Evolutionary conservation across 2,797 vertebrate genomes (phyloP).

Genomic region (Sebastes baramenuke): DNA sequence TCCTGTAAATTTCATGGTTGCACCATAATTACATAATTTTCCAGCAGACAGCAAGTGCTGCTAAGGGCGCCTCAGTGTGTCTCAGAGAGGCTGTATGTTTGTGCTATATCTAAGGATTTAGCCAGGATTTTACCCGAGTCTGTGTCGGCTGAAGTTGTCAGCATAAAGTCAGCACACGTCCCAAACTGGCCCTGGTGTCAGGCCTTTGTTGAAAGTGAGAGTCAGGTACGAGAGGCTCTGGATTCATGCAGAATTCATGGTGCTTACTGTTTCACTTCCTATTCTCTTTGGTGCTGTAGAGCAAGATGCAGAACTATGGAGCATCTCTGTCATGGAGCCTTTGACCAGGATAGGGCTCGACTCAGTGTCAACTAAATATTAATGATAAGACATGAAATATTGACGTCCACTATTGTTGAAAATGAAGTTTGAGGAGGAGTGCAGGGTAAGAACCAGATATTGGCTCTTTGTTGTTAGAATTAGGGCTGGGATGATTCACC

Average conservation of each 20-base stretch:
- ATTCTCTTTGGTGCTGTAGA: constrained; percentile 32
- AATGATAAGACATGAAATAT: constrained; percentile 51
- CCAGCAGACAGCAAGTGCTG: not conserved
- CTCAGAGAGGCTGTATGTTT: not conserved
- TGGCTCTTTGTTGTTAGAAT: too few relatives aligned
- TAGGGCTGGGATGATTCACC: too few relatives aligned
- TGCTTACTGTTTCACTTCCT: constrained; percentile 24
- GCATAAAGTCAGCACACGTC: not conserved
- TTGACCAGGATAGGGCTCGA: constrained; percentile 7
- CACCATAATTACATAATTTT: constrained; percentile 13
- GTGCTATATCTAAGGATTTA: not conserved
- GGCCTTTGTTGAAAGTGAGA: constrained; percentile 7
- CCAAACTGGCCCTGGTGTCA: constrained; percentile 12
- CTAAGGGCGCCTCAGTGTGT: not conserved
- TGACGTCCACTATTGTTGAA: constrained; percentile 13
- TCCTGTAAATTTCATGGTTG: not conserved
- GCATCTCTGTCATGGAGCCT: constrained; percentile 16
- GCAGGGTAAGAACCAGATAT: not conserved
- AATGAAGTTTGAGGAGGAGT: not conserved
- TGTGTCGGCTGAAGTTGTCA: not conserved
- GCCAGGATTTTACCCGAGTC: constrained; percentile 7
- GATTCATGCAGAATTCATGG: constrained; percentile 57
- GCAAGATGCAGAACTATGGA: constrained; percentile 7
- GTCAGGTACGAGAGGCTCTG: not conserved
- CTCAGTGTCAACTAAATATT: constrained; percentile 43